phyloP scores from a whole-genome alignment of 1,140 invertebrate genomes.

The Lepidostoma basale region DNA sequence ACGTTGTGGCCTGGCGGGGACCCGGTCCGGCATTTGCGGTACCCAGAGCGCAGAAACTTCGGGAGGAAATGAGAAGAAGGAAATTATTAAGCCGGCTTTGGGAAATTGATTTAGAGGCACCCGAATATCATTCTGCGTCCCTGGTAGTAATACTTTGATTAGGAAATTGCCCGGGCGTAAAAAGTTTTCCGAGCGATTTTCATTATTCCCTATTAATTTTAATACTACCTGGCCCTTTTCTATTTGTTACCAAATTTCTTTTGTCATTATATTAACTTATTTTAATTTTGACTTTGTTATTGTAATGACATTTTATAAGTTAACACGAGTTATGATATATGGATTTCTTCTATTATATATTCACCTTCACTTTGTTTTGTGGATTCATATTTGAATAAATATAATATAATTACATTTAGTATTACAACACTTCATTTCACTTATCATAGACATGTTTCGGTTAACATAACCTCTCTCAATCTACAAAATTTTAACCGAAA shows the following conservation, averaged over 20 bases:
- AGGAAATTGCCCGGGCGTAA: slow-evolving; percentile 36
- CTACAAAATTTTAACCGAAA: too few relatives aligned
- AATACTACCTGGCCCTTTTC: background rate
- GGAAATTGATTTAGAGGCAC: slow-evolving; percentile 44
- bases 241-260: background rate
- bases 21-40: slow-evolving; percentile 33
- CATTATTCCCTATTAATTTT: slow-evolving; percentile 11
- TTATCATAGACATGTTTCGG: too few relatives aligned
- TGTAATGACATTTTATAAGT: background rate
- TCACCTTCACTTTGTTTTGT: too few relatives aligned
- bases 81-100: slow-evolving; percentile 44
- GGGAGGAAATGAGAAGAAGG: slow-evolving; percentile 37
- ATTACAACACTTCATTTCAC: too few relatives aligned
- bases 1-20: slow-evolving; percentile 29
- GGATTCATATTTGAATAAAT: too few relatives aligned
- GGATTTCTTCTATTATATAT: too few relatives aligned
- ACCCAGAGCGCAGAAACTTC: slow-evolving; percentile 16
- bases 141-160: slow-evolving; percentile 36
- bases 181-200: slow-evolving; percentile 29
- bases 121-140: slow-evolving; percentile 40
- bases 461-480: too few relatives aligned
- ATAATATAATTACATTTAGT: too few relatives aligned
- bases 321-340: too few relatives aligned
- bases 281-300: background rate
- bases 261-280: background rate